A percentile compares a stretch with the other conserved stretches of the same genome.
These are phyloP conservation scores for Halichondria panicea DNA, from an alignment of 37 sponge, comb jelly and placozoan species.

Conservation along the genomic window DNA sequence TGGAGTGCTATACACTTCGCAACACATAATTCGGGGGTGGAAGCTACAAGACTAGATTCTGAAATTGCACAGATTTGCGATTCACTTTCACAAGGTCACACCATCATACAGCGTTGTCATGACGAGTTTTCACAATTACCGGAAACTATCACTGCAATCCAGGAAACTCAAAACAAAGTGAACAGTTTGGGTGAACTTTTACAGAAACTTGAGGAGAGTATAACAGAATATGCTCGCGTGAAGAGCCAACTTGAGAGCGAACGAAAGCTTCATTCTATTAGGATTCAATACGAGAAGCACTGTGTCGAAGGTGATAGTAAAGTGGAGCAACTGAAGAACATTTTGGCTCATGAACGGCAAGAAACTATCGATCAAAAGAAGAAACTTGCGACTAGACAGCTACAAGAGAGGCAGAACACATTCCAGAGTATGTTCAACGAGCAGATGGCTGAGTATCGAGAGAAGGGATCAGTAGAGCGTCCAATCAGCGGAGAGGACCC, in stretches of 20 bases:
- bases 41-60: slow-evolving; percentile 11
- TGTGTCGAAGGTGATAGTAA: slow-evolving; percentile 17
- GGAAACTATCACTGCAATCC: slow-evolving; percentile 25
- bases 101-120: slow-evolving; percentile 14
- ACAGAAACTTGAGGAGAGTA: slow-evolving; percentile 35
- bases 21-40: slow-evolving; percentile 8
- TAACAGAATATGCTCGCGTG: slow-evolving; percentile 21
- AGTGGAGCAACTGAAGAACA: slow-evolving; percentile 12
- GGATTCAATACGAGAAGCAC: slow-evolving; percentile 33
- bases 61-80: slow-evolving; percentile 10
- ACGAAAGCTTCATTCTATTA: slow-evolving; percentile 40
- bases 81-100: slow-evolving; percentile 17
- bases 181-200: slow-evolving; percentile 31
- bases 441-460: slow-evolving; percentile 56
- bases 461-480: slow-evolving; percentile 45
- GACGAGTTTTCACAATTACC: slow-evolving; percentile 54
- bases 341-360: slow-evolving; percentile 36
- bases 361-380: background rate
- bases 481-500: slow-evolving; percentile 9
- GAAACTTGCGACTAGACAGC: slow-evolving; percentile 20
- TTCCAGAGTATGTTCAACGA: slow-evolving; percentile 63
- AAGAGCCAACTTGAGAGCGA: slow-evolving; percentile 40
- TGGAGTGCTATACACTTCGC: slow-evolving; percentile 40
- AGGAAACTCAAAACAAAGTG: slow-evolving; percentile 34
- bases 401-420: slow-evolving; percentile 53